Evolutionary conservation across 2,888 invertebrate genomes (phyloP), one percentile per base, ranked within the genome.

Genomic region (Dinocampus coccinellae): DNA sequence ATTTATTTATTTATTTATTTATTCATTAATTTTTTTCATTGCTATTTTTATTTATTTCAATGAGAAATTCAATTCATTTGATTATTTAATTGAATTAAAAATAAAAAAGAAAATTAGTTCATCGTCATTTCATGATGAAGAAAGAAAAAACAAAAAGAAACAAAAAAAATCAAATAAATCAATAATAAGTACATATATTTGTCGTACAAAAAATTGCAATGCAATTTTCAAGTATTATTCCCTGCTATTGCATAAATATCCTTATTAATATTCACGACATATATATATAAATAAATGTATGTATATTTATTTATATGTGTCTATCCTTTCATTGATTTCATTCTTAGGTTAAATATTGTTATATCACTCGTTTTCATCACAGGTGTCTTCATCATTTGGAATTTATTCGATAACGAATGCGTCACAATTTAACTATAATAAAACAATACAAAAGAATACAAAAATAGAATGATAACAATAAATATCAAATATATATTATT

Each of bases 301-400:
- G 1, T n/a, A 47, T n/a, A 47, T n/a, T 16, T 16, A 47, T 7
- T 16, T 47, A 16, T 47, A n/a, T 47, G 3, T 24, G 55, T 70
- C 60, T 52, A 24, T n/a, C 47, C 70, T 24, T 47, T 60, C 58
- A 58, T 70, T 34, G 42, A 70, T 61, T 52, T 65, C 66, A 65
- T 70, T 66, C 57, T 22, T 36, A 58, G 65, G 70, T 36, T 70
- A 64, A 42, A 22, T 70, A 29, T 4, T 66, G 53, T 52, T 65
- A 20, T 53, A 52, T 60, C 47, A 36, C 63, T 70, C 63, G 47
- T 65, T 61, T 42, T 70, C 70, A 70, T 61, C 65, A 66, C 70
- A 65, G 70, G 70, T 33, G 58, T 70, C 63, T 61, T 66, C 53
- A 70, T 70, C 63, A 64, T 64, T 70, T 58, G 47, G 58, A 26